A percentile compares a stretch with the other conserved stretches of the same genome.
phyloP scores from a whole-genome alignment of 2,888 invertebrate species.

The Apamea sordens region DNA sequence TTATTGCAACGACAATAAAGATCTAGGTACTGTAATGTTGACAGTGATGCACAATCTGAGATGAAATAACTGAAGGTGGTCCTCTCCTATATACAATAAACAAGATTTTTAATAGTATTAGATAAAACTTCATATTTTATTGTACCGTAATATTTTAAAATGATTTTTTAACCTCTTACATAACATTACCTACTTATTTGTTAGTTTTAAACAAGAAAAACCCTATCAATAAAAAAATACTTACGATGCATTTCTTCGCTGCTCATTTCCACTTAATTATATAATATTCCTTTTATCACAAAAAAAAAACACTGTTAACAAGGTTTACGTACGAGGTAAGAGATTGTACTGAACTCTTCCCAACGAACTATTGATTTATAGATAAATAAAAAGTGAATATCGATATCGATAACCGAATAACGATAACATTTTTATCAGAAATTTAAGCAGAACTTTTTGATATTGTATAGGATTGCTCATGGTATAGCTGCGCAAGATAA shows the following conservation, averaged over 20 bases:
- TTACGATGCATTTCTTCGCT: constrained; percentile 43
- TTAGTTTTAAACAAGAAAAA: neutral
- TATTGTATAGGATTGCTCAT: constrained; percentile 14
- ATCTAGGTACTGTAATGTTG: neutral
- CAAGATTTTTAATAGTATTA: neutral
- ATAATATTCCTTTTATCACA: constrained; percentile 13
- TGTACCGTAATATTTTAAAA: neutral
- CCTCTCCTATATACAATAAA: neutral
- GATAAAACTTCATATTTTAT: neutral
- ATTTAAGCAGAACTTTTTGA: constrained; percentile 42
- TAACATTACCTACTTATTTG: neutral
- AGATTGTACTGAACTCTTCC: constrained; percentile 39
- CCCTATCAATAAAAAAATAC: neutral
- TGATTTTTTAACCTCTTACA: neutral
- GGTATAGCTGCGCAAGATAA: neutral
- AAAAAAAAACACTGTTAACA: constrained; percentile 12
- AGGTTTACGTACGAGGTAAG: constrained; percentile 20
- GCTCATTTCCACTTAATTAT: constrained; percentile 31
- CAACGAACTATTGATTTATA: constrained; percentile 28
- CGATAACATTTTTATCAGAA: constrained; percentile 46
- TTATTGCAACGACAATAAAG: neutral
- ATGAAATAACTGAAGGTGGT: neutral
- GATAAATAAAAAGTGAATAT: constrained; percentile 24
- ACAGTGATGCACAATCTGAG: neutral
- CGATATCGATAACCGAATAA: constrained; percentile 6